A percentile compares a stretch with the other conserved stretches of the same genome.
These are phyloP conservation scores for Bufo gargarizans DNA, from an alignment of 2,113 vertebrate species.

Conservation along the genomic window DNA sequence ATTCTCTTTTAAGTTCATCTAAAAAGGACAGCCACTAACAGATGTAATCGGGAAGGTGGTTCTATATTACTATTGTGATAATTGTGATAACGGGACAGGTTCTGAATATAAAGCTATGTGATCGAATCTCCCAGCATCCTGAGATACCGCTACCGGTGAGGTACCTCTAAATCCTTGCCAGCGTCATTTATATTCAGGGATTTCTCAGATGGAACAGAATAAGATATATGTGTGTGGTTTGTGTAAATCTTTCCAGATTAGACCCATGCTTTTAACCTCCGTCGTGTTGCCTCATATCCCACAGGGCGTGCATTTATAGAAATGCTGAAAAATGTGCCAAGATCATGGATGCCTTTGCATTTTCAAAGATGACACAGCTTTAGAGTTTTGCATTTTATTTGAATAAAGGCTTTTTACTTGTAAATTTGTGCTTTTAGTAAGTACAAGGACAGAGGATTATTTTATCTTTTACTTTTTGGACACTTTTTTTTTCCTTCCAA, in stretches of 20 bases:
- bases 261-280: background rate
- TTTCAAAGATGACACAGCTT: background rate
- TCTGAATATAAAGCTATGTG: no score
- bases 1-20: no score
- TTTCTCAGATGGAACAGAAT: background rate
- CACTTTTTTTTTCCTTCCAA: no score
- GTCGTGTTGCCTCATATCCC: background rate
- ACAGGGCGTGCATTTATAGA: background rate
- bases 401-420: background rate
- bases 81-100: background rate
- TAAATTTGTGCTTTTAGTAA: background rate
- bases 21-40: no score
- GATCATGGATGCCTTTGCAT: background rate
- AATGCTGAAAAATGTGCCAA: background rate
- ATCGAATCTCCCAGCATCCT: no score
- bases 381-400: background rate
- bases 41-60: no score
- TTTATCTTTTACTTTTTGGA: no score
- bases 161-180: no score
- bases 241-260: background rate
- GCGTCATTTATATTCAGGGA: no score
- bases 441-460: background rate
- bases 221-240: conserved; percentile 13
- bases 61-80: no score
- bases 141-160: no score